Base-by-base conservation (phyloP, 2,888 invertebrate genomes). In the Ennomos erosarius region DNA sequence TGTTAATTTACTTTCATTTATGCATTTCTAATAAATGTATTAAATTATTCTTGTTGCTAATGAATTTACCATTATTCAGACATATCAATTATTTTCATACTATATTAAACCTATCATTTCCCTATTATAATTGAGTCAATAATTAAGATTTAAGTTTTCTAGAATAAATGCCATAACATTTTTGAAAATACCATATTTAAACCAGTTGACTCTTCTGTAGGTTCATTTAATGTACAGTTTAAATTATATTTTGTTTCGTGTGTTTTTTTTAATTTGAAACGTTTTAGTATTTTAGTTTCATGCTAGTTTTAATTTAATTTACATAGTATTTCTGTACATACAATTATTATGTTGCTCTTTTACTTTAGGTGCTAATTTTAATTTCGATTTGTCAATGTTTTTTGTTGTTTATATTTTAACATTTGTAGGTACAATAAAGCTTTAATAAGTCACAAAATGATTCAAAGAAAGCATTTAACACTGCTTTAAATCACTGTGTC, bases 181-280 rank as follows among this genome's bases (percentile, higher is more conserved):
- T 57, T 62, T 75, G 74, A 71, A 70, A 77, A 79, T 74, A 73
- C 71, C 73, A 75, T 74, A 73, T 68, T 16, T 16, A 67, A 84
- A 83, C 85, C 87, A 84, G 84, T 88, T 84, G 76, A 78, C 74
- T 78, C 68, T 75, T 76, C 74, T 76, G 70, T 64, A 51, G 34
- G 16, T 67, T 73, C 76, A 78, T 78, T 74, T 72, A 71, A 76
- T 91, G 90, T 91, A 91, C 88, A 90, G 90, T 85, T 75, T 90
- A 87, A 88, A 82, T 90, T 90, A 90, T 90, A 90, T 90, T 88
- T 79, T 82, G 78, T 86, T 82, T 85, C 81, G 80, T 82, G 82
- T 85, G 83, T 84, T 81, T 81, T 84, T 81, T 84, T 82, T 85
- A 79, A 79, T 84, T 82, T 82, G 80, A 78, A 82, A 79, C 75